Evolutionary conservation across 2,888 invertebrate species (phyloP), one percentile per base, ranked within the genome.

Genomic region (Aleiodes testaceus): DNA sequence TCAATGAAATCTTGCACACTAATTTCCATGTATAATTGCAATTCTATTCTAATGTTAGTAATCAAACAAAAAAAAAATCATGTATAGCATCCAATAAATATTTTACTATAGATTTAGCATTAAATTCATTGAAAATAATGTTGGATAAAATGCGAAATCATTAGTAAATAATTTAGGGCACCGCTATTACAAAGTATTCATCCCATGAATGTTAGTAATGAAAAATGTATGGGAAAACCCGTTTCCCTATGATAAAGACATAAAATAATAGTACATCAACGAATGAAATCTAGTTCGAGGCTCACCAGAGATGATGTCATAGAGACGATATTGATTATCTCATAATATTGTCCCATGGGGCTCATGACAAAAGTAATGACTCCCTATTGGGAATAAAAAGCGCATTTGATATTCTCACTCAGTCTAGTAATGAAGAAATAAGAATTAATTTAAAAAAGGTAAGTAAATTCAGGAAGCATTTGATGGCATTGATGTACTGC

Each of bases 401-500:
- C 72, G 73, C 72, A 76, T 59, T 42, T 76, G 71, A 30, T 68
- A 30, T 53, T 69, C n/a, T n/a, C 72, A 66, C 72, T 77, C 77
- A 77, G 76, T 77, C 76, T 77, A n/a, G n/a, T 76, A 65, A 73
- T 73, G 72, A 61, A 59, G 64, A 70, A 72, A 73, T 76, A 67
- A 61, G 66, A 53, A 26, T 45, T 26, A 1, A 69, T 3, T 30
- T 63, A 18, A 26, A 16, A 59, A 36, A 63, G 18, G n/a, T 36
- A 50, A 36, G 14, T 20, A 20, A 18, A 14, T 45, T 47, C 63
- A 63, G 53, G 52, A 30, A 9, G 11, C 75, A 67, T 75, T 79
- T 26, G 79, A 82, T 1, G 84, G 78, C 85, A 87, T 85, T 0
- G 84, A 83, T 0, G 87, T 83, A 53, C 83, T 87, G 74, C 86